Conservation (phyloP, 2,113 vertebrate genomes). For the Neotoma lepida region DNA sequence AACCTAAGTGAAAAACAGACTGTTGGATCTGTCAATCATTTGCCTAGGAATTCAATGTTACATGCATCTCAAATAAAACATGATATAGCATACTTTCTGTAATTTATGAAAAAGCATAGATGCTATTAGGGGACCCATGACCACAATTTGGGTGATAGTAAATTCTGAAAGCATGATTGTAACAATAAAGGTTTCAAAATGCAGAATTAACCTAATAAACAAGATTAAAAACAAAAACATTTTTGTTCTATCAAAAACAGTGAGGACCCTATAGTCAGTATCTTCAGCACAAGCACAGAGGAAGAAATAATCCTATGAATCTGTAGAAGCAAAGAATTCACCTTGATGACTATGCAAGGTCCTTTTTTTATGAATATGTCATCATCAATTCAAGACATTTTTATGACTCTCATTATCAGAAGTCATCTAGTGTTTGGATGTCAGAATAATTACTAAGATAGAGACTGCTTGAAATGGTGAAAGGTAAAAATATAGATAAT, state of each 20-base stretch:
- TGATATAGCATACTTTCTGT: fast-evolving
- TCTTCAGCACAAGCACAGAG: background rate
- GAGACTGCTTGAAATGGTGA: background rate
- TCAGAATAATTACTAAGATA: background rate
- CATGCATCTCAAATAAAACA: background rate
- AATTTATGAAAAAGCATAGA: background rate
- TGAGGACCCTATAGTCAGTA: background rate
- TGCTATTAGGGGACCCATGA: background rate
- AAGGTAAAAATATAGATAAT: background rate
- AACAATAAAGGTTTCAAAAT: background rate
- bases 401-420: background rate
- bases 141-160: background rate
- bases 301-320: background rate
- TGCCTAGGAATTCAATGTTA: background rate
- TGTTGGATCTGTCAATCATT: background rate
- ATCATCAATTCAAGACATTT: background rate
- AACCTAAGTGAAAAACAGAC: background rate
- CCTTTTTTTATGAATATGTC: background rate
- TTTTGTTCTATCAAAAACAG: background rate
- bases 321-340: background rate
- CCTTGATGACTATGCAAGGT: background rate
- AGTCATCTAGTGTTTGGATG: background rate
- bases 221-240: background rate
- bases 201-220: background rate
- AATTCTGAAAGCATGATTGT: background rate